These are phyloP conservation scores for Cottus gobio DNA, from an alignment of 2,113 vertebrate genomes.

Conservation along the genomic window DNA sequence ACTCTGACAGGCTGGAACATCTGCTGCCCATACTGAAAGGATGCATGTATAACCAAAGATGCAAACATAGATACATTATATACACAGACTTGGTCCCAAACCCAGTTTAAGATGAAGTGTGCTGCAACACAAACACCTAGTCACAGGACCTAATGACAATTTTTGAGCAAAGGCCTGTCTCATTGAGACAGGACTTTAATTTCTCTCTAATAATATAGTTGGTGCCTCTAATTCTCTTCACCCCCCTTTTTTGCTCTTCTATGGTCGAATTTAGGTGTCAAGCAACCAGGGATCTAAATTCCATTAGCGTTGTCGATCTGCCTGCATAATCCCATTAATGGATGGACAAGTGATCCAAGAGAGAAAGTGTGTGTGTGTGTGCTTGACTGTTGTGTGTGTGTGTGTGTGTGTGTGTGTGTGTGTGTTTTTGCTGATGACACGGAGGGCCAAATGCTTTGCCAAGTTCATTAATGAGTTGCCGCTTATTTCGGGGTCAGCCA, in stretches of 20 bases:
- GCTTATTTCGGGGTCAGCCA: conserved; percentile 37
- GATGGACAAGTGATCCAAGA: conserved; percentile 26
- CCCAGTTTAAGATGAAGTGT: conserved; percentile 5
- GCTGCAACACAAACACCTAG: not conserved
- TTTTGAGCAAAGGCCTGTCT: conserved; percentile 24
- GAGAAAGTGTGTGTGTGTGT: not conserved
- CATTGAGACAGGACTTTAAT: conserved; percentile 32
- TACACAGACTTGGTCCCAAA: not conserved
- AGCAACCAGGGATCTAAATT: conserved; percentile 52
- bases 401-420: not conserved
- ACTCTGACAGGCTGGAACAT: conserved; percentile 27
- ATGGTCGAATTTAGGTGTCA: conserved; percentile 53
- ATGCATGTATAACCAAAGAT: not conserved
- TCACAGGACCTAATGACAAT: conserved; percentile 4
- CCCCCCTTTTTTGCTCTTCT: conserved; percentile 10
- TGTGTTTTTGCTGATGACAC: conserved; percentile 28
- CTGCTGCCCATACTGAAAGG: conserved; percentile 33
- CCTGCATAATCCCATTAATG: conserved; percentile 55
- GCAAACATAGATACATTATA: not conserved
- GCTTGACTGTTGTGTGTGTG: not conserved
- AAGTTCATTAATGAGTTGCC: conserved; percentile 58
- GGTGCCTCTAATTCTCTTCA: conserved; percentile 16
- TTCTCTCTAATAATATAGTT: conserved; percentile 48
- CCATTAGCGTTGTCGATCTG: conserved; percentile 48
- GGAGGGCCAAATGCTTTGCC: conserved; percentile 23